Percentiles rank a stretch among this genome's conserved stretches.
Conservation (phyloP, 2,797 vertebrate genomes). For the Pantherophis vulpinus region DNA sequence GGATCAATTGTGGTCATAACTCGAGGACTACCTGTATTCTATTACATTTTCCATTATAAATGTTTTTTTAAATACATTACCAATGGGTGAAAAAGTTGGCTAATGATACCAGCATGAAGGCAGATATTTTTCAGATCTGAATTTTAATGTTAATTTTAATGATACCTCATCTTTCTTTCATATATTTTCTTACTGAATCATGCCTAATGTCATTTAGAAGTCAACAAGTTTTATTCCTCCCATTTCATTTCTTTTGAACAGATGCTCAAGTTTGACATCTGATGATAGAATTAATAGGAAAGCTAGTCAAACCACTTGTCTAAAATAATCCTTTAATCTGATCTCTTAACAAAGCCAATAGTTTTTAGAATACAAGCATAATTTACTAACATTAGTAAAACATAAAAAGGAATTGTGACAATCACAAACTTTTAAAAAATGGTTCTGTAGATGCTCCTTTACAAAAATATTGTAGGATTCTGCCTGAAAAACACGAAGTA, state of each 20-base stretch:
- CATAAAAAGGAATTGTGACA: neutral
- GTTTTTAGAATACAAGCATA: neutral
- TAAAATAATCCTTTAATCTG: constrained; percentile 1
- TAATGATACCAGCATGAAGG: neutral
- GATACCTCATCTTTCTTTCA: neutral
- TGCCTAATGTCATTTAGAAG: neutral
- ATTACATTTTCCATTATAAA: neutral
- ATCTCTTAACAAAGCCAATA: neutral
- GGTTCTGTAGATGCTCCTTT: neutral
- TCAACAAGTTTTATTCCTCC: neutral
- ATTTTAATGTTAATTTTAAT: neutral
- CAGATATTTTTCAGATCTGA: neutral
- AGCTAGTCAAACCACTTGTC: neutral
- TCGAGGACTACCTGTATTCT: neutral
- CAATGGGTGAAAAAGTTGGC: neutral
- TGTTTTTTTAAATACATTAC: neutral
- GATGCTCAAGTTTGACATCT: neutral
- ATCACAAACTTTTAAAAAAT: neutral
- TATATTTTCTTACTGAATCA: neutral
- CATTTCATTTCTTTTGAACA: neutral
- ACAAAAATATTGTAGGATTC: neutral
- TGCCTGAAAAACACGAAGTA: neutral
- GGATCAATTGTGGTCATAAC: neutral
- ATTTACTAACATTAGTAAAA: neutral
- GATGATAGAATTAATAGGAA: neutral